These are phyloP conservation scores for Marmota monax DNA, from an alignment of 2,113 vertebrate species.

Conservation along the genomic window DNA sequence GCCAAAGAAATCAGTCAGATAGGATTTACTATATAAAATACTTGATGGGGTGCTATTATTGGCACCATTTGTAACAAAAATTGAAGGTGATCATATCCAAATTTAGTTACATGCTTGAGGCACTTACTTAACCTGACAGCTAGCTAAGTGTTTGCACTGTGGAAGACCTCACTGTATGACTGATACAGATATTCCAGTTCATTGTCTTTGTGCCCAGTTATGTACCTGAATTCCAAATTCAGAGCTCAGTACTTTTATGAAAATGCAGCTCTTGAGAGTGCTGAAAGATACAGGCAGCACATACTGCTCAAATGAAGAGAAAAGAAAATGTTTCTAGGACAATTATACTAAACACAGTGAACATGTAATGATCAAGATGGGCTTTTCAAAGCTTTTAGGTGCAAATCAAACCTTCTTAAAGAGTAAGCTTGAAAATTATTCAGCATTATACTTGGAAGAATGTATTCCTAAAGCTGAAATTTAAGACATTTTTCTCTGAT, in stretches of 20 bases:
- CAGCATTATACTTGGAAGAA: constrained; percentile 78
- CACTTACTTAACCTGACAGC: constrained; percentile 81
- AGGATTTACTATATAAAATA: neutral
- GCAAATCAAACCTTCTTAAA: constrained; percentile 65
- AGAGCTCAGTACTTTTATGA: constrained; percentile 62
- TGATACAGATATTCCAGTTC: constrained; percentile 55
- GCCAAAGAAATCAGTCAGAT: neutral
- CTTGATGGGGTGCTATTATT: constrained; percentile 71
- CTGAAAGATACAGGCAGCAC: constrained; percentile 43
- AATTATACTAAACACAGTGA: constrained; percentile 68
- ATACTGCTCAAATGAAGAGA: constrained; percentile 15
- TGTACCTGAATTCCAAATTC: constrained; percentile 70
- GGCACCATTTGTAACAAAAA: constrained; percentile 79
- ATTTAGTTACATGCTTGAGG: constrained; percentile 74
- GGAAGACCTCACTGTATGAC: constrained; percentile 68
- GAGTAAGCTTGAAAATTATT: constrained; percentile 80
- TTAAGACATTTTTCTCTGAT: constrained; percentile 74
- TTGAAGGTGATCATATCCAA: constrained; percentile 75
- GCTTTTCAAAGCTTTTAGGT: constrained; percentile 74
- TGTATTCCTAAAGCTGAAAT: constrained; percentile 71
- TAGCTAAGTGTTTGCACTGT: constrained; percentile 56
- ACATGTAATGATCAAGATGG: constrained; percentile 71
- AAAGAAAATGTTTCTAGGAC: constrained; percentile 58
- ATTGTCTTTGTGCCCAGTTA: constrained; percentile 40
- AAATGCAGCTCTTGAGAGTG: constrained; percentile 46